These are phyloP conservation scores for Trissolcus japonicus DNA, from an alignment of 2,888 invertebrate species.

Conservation along the genomic window DNA sequence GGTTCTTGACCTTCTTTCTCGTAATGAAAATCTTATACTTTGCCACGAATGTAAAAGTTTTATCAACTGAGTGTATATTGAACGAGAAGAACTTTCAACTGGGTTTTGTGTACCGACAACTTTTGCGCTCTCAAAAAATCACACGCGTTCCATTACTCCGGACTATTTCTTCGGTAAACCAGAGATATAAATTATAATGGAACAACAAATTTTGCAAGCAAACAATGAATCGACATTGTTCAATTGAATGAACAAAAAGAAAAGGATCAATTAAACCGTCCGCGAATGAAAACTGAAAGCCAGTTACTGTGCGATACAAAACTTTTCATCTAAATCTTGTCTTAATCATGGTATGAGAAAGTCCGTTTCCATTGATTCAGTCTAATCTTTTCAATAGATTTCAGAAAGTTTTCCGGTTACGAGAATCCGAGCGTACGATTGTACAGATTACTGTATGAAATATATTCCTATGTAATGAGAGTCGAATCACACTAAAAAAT, in stretches of 20 bases:
- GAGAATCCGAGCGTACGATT: conserved; percentile 9
- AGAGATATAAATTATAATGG: conserved; percentile 16
- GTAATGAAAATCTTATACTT: conserved; percentile 9
- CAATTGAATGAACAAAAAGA: conserved; percentile 28
- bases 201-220: not conserved
- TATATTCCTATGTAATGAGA: conserved; percentile 16
- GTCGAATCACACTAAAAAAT: not conserved
- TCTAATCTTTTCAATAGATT: conserved; percentile 43
- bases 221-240: conserved; percentile 14
- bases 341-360: conserved; percentile 36
- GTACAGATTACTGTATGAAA: conserved; percentile 30
- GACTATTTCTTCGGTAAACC: not conserved
- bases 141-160: not conserved
- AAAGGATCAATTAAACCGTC: conserved; percentile 35
- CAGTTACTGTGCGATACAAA: conserved; percentile 35
- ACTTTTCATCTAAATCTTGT: conserved; percentile 42
- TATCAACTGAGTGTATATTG: not conserved
- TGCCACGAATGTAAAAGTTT: conserved; percentile 13
- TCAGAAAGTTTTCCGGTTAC: conserved; percentile 25
- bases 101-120: conserved; percentile 5
- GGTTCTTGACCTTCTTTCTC: conserved; percentile 1
- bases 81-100: conserved; percentile 5
- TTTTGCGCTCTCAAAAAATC: not conserved
- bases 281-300: conserved; percentile 21
- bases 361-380: conserved; percentile 29